Evolutionary conservation across 2,797 vertebrate species (phyloP).

Genomic region (Alfaro cultratus): DNA sequence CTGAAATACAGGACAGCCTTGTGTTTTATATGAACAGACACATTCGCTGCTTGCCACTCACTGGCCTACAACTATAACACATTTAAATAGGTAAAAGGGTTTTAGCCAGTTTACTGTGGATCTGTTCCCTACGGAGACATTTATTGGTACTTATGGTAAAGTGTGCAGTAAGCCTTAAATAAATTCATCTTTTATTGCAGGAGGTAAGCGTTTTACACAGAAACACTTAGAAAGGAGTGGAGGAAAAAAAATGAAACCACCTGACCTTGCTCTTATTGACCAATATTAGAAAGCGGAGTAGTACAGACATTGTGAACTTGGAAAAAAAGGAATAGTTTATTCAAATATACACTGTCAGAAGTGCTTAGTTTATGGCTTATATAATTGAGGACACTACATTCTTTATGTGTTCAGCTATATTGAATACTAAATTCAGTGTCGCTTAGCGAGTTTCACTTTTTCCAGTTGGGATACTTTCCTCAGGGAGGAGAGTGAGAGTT

Average conservation of each 20-base stretch:
- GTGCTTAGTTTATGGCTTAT: not conserved
- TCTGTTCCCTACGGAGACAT: not conserved
- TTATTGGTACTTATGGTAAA: not conserved
- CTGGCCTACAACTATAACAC: not conserved
- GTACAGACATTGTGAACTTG: not conserved
- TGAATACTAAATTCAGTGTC: not conserved
- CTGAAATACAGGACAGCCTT: not conserved
- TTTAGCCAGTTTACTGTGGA: not conserved
- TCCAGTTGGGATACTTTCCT: not conserved
- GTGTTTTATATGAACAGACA: not conserved
- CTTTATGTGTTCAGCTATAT: not conserved
- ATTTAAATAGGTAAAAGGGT: not conserved
- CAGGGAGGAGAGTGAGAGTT: not conserved
- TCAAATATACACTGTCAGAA: not conserved
- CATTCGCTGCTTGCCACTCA: not conserved
- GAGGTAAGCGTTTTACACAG: not conserved
- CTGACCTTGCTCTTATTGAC: not conserved
- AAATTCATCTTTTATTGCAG: not conserved
- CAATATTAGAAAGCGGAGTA: not conserved
- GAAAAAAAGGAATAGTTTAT: not conserved
- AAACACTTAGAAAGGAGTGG: not conserved
- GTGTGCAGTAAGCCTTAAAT: not conserved
- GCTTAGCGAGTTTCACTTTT: not conserved
- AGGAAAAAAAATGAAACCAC: not conserved
- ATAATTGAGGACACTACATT: not conserved